Percentiles rank a stretch among this genome's conserved stretches.
Conservation (phyloP, 2,113 vertebrate species). For the Stigmatopora nigra region DNA sequence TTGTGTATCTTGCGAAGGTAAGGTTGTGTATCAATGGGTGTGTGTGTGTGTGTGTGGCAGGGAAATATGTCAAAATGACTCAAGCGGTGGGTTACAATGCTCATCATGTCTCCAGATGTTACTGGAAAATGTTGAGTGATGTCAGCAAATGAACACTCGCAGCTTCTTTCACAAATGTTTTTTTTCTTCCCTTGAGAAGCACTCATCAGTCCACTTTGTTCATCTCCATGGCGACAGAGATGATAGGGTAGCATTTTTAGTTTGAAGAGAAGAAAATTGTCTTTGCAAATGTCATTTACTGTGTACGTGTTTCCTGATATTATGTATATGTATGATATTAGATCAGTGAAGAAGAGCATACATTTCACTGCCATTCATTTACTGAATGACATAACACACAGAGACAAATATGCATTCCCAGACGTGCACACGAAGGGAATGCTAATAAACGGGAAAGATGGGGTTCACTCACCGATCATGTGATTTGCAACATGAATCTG, state of each 20-base stretch:
- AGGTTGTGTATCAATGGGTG: conserved; percentile 7
- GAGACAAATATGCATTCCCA: conserved; percentile 18
- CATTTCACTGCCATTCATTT: neutral
- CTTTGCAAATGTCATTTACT: conserved; percentile 18
- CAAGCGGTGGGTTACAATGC: conserved; percentile 35
- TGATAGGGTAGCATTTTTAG: conserved; percentile 59
- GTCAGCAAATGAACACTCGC: conserved; percentile 15
- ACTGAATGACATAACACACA: neutral
- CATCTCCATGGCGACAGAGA: conserved; percentile 65
- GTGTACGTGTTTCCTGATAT: neutral
- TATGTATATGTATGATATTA: neutral
- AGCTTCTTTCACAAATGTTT: neutral
- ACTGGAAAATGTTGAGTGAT: neutral
- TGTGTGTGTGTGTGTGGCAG: neutral
- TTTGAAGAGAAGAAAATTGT: conserved; percentile 34
- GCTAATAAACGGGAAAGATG: conserved; percentile 10
- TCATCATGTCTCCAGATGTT: neutral
- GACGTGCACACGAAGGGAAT: neutral
- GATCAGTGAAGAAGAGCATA: neutral
- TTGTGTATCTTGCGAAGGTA: neutral
- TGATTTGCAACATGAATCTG: conserved; percentile 99
- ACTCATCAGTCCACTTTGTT: conserved; percentile 56
- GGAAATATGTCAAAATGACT: conserved; percentile 42
- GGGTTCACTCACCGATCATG: conserved; percentile 90
- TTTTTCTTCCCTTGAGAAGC: conserved; percentile 40